Evolutionary conservation across 2,888 invertebrate species (phyloP), one percentile per base, ranked within the genome.

Genomic region (Erannis defoliaria): DNA sequence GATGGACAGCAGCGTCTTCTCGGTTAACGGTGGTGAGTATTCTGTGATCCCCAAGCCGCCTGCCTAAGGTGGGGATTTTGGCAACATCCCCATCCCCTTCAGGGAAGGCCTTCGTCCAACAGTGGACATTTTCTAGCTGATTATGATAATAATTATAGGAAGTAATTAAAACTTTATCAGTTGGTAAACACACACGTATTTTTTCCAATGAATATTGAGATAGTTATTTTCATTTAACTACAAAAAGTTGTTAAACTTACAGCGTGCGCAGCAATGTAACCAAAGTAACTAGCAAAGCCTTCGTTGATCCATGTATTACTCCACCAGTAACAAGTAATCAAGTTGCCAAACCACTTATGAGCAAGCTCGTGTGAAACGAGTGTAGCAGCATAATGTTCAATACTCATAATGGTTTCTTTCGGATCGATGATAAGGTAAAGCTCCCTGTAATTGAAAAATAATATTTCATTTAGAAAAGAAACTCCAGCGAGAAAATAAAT

Each of bases 261-360:
- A 74, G 77, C 74, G 74, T 89, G 68, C 1, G 88, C 81, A 19
- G 93, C 94, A 40, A 94, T 90, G 71, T 96, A 96, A 68, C 96
- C 95, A 56, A 96, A 95, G 75, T 95, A 95, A 60, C 94, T 94
- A 0, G 96, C 96, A 71, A 96, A 96, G 0, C 95, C 96, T 80
- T 96, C 96, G 73, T 95, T 96, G 16, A 96, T 90, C 96, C 96
- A 96, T 0, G 95, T 93, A 62, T 94, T 94, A 18, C 94, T 93
- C 97, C 96, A 97, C 96, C 96, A 97, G 67, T 92, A 90, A 40
- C 95, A 94, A 1, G 96, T 95, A 10, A 97, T 94, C 40, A 95
- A 82, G 78, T 97, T 95, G 0, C 97, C 97, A 75, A 97, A 97
- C 97, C 97, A 97, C 88, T 95, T 96, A 77, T 98, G 97, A 0